phyloP scores from a whole-genome alignment of 1,140 invertebrate species.

The Listronotus bonariensis region DNA sequence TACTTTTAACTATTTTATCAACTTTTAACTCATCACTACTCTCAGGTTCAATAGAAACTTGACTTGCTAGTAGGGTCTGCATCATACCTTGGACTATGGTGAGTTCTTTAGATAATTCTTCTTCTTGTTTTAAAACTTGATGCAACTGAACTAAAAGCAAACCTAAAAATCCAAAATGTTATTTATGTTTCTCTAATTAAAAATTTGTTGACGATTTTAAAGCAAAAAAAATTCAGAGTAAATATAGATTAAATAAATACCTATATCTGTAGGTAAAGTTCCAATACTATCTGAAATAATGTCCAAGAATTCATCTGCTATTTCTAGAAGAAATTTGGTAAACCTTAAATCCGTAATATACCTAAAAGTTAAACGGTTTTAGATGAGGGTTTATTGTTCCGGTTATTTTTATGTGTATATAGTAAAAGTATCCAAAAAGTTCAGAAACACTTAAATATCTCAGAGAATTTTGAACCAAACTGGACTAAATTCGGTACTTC shows the following conservation, averaged over 20 bases:
- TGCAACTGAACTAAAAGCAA: conserved; percentile 63
- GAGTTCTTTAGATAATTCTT: conserved; percentile 65
- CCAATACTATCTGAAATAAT: conserved; percentile 68
- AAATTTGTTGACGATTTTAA: neutral
- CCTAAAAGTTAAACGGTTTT: conserved; percentile 45
- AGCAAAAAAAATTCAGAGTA: neutral
- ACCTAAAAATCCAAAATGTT: conserved; percentile 7
- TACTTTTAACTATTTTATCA: conserved; percentile 10
- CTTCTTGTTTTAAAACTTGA: conserved; percentile 68
- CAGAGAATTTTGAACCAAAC: no score
- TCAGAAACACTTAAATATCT: no score
- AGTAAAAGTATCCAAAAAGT: neutral
- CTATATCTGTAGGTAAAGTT: conserved; percentile 61
- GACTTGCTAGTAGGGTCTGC: conserved; percentile 65
- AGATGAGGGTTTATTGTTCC: neutral
- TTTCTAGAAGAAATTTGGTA: conserved; percentile 72
- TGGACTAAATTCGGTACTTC: no score
- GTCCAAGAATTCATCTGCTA: conserved; percentile 74
- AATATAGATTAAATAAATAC: conserved; percentile 48
- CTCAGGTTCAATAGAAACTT: conserved; percentile 19
- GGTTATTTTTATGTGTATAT: neutral
- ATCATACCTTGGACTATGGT: conserved; percentile 71
- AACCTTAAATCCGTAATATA: conserved; percentile 77
- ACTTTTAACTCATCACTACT: conserved; percentile 14
- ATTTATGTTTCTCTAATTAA: neutral